These are phyloP conservation scores for Salpingus planirostris DNA, from an alignment of 2,888 invertebrate species.

Conservation along the genomic window DNA sequence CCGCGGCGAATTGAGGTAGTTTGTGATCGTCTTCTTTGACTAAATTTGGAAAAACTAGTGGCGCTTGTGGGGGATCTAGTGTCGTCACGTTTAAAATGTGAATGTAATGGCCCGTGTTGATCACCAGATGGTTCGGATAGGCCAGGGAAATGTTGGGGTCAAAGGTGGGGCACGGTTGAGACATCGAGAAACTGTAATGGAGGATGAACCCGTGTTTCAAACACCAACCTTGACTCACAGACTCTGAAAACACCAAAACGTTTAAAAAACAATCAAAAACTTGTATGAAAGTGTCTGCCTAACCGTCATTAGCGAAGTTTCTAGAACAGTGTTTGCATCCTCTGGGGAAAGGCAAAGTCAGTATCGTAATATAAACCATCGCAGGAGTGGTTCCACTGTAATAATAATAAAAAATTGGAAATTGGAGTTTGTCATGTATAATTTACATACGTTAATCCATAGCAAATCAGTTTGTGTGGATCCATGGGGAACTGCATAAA, in stretches of 20 bases:
- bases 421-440: too few relatives aligned
- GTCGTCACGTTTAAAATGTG: slow-evolving; percentile 39
- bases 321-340: slow-evolving; percentile 48
- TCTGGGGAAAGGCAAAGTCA: slow-evolving; percentile 56
- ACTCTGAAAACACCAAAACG: slow-evolving; percentile 25
- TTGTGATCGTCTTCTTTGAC: slow-evolving; percentile 28
- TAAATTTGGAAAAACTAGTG: slow-evolving; percentile 20
- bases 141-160: slow-evolving; percentile 38
- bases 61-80: slow-evolving; percentile 27
- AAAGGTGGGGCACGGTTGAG: slow-evolving; percentile 60
- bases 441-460: slow-evolving; percentile 58
- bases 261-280: slow-evolving; percentile 1
- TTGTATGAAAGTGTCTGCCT: slow-evolving; percentile 10
- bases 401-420: too few relatives aligned
- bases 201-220: slow-evolving; percentile 84
- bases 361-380: slow-evolving; percentile 56
- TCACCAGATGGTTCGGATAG: slow-evolving; percentile 39
- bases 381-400: slow-evolving; percentile 35
- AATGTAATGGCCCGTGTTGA: slow-evolving; percentile 41
- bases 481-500: slow-evolving; percentile 66
- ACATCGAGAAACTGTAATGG: slow-evolving; percentile 85
- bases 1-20: slow-evolving; percentile 17
- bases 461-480: slow-evolving; percentile 55
- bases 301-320: slow-evolving; percentile 29
- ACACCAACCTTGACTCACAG: slow-evolving; percentile 48